These are phyloP conservation scores for Caradrina kadenii DNA, from an alignment of 2,888 invertebrate species.

Conservation along the genomic window DNA sequence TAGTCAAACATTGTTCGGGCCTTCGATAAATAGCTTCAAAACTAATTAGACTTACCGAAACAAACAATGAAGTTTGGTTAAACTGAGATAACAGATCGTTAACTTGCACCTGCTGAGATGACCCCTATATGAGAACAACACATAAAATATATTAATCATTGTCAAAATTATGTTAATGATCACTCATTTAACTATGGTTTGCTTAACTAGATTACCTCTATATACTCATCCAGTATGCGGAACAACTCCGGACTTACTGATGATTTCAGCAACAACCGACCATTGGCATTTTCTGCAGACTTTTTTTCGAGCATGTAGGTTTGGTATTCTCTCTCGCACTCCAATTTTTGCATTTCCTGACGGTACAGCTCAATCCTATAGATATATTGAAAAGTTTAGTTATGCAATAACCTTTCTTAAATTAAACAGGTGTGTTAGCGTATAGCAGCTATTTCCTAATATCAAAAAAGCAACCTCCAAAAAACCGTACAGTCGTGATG, in stretches of 20 bases:
- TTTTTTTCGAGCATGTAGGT: conserved; percentile 66
- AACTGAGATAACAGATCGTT: conserved; percentile 55
- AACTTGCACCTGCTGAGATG: conserved; percentile 48
- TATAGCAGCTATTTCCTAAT: conserved; percentile 51
- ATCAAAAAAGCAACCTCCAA: conserved; percentile 45
- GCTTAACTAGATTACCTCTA: conserved; percentile 68
- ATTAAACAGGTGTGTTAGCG: conserved; percentile 34
- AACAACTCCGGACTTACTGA: conserved; percentile 56
- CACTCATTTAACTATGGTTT: not conserved
- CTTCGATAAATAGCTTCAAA: not conserved
- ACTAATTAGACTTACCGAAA: conserved; percentile 58
- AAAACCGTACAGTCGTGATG: conserved; percentile 29
- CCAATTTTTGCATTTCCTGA: conserved; percentile 67
- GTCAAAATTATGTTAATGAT: not conserved
- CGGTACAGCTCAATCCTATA: conserved; percentile 73
- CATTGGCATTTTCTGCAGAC: conserved; percentile 65
- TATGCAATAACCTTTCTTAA: conserved; percentile 1
- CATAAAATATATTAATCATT: not conserved
- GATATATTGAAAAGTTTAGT: conserved; percentile 28
- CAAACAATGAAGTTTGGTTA: conserved; percentile 46
- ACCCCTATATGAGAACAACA: conserved; percentile 50
- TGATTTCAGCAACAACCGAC: conserved; percentile 46
- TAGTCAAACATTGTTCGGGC: not conserved
- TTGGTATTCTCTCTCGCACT: conserved; percentile 69
- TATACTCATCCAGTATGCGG: conserved; percentile 67